phyloP scores from a whole-genome alignment of 2,113 vertebrate species.

The Ondatra zibethicus region DNA sequence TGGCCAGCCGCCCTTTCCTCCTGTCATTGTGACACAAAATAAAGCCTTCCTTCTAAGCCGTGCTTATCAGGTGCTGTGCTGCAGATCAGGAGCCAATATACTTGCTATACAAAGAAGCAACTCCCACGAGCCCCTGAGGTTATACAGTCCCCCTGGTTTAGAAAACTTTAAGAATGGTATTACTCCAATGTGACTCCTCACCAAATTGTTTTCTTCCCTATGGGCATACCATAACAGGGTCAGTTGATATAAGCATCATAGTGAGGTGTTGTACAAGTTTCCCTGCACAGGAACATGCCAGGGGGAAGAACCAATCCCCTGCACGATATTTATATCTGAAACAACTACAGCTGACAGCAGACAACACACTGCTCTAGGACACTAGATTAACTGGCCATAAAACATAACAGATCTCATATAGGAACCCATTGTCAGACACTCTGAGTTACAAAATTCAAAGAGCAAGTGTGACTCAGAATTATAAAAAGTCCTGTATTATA shows the following conservation, averaged over 20 bases:
- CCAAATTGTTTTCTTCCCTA: background rate
- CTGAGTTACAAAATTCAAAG: background rate
- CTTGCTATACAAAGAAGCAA: background rate
- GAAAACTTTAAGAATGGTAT: background rate
- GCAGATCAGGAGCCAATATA: background rate
- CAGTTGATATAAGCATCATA: background rate
- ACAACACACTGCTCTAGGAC: too few species aligned
- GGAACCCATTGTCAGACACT: background rate
- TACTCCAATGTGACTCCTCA: constrained; percentile 7
- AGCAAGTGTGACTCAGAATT: background rate
- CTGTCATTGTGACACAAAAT: background rate
- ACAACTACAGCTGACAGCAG: background rate
- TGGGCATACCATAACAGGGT: background rate
- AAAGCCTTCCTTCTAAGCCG: background rate
- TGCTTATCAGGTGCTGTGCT: background rate
- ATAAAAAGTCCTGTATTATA: background rate
- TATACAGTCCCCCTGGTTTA: background rate
- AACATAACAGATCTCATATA: background rate
- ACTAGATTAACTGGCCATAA: background rate
- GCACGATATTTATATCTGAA: background rate
- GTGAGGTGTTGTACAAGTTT: background rate
- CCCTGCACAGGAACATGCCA: background rate
- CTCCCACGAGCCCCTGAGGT: background rate
- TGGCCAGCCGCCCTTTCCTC: background rate
- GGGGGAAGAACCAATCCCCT: background rate